Base-by-base conservation (phyloP, 2,113 vertebrate species). In the Raphicerus campestris region DNA sequence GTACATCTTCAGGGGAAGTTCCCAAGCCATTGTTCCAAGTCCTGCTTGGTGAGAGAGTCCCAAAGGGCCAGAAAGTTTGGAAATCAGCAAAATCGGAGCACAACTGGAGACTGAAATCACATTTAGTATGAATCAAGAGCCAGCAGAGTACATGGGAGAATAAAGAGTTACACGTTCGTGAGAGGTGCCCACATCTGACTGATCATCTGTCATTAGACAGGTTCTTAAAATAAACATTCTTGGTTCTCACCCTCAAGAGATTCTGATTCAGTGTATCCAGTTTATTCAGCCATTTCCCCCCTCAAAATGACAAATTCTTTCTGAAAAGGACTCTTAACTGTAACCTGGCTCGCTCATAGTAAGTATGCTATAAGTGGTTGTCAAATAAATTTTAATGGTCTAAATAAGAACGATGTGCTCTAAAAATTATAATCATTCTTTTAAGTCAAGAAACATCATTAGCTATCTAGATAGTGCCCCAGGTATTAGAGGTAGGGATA, bases 381-480 rank as follows among this genome's bases (percentile, higher is more conserved):
- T 84, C 56, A 80, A 89, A 83, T 92, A 91, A 49, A 70, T 73
- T 63, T 94, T 94, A 77, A 91, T 86, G 20, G 70, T 87, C 87
- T 75, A 92, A 84, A 80, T 91, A 24, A 63, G 89, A 90, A 42
- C 2, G 10, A 66, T 83, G 30, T 80, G 10, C 81, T 55, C 8
- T 95, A 87, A 87, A 10, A 61, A 22, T n/a, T 78, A 93, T 24
- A 97, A 88, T 77, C 32, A 88, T 82, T 85, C 35, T 91, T 91
- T 73, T 82, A 58, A 56, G 26, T 83, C 17, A 47, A 89, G 20
- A 24, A 92, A n/a, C 86, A 47, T 58, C 42, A 75, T 28, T 39
- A 60, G 60, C 1, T 83, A 82, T 77, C 51, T 94, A 24, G 4
- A 4, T 58, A 61, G 10, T 32, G 0, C 66, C 89, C 26, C 47